Base-by-base conservation (phyloP, 2,888 invertebrate species). In the Eupeodes luniger region DNA sequence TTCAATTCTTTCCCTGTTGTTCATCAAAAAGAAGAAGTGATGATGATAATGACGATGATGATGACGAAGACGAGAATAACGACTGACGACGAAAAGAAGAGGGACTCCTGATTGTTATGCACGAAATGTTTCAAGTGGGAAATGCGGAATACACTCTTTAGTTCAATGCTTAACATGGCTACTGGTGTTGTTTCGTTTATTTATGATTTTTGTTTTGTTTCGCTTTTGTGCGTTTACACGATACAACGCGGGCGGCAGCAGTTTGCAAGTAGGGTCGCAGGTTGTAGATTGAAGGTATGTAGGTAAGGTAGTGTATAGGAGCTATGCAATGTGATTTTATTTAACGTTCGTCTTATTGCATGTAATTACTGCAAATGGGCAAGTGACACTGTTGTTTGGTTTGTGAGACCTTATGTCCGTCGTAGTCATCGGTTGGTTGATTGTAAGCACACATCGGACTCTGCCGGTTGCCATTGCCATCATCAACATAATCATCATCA, bases 101-200 rank as follows among this genome's bases (percentile, higher is more conserved):
- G 67, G 77, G 84, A 70, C 51, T 36, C 66, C 86, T 88, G 88
- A 88, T 88, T 88, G 88, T 85, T 88, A 88, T 88, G 88, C 88
- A 88, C 84, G 88, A 85, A 85, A 75, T 88, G 88, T 76, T 88
- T 78, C 88, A 81, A 88, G 88, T 88, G 88, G 85, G 88, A 88
- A 88, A 88, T 81, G 88, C 88, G 88, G 88, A 88, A 88, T 75
- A 67, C 74, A 53, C 74, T 77, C 85, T 85, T 67, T 78, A 49
- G 78, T 79, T 79, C 87, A 70, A 83, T 76, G 74, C 80, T 76
- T 84, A 78, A 75, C 81, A 75, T 70, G 81, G 78, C 85, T 88
- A 88, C 88, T 85, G 85, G 87, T 87, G 79, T 83, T 87, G 66
- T 66, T 59, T 84, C 66, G 64, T 55, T 74, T 34, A 57, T 70